Conservation (phyloP, 2,113 vertebrate genomes). For the Megaleporinus macrocephalus region DNA sequence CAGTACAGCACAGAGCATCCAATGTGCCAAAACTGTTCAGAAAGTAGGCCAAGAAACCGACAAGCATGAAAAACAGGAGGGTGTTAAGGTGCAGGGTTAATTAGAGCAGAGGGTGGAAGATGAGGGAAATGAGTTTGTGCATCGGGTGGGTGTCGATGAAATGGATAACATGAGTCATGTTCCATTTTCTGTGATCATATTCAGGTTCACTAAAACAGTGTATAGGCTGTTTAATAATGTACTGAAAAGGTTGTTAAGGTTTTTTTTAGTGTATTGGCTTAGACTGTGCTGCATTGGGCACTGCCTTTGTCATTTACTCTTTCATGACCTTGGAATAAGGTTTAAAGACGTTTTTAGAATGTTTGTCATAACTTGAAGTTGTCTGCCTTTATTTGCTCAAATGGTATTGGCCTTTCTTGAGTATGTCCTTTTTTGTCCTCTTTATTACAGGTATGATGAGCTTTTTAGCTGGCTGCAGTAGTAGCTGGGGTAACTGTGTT, state of each 20-base stretch:
- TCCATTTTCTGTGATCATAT: neutral
- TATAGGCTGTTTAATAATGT: too few species aligned
- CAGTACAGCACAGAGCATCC: neutral
- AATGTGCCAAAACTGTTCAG: neutral
- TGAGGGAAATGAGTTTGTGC: neutral
- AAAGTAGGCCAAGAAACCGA: neutral
- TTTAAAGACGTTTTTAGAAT: neutral
- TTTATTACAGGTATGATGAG: neutral
- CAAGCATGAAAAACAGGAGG: neutral
- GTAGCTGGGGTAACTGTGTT: neutral
- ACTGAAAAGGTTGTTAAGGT: too few species aligned
- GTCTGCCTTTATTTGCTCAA: slow-evolving; percentile 15
- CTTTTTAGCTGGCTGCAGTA: too few species aligned
- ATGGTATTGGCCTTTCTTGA: neutral
- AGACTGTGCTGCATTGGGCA: too few species aligned
- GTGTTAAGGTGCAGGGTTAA: neutral
- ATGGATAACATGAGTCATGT: neutral
- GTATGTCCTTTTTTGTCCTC: neutral
- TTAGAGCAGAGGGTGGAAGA: slow-evolving; percentile 1
- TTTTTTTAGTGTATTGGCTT: too few species aligned
- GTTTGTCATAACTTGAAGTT: neutral
- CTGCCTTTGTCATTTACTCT: neutral
- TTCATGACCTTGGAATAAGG: neutral
- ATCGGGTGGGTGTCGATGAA: neutral
- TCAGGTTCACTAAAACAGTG: too few species aligned